Evolutionary conservation across 2,113 vertebrate species (phyloP), one percentile per base, ranked within the genome.

Genomic region (Phalacrocorax carbo): DNA sequence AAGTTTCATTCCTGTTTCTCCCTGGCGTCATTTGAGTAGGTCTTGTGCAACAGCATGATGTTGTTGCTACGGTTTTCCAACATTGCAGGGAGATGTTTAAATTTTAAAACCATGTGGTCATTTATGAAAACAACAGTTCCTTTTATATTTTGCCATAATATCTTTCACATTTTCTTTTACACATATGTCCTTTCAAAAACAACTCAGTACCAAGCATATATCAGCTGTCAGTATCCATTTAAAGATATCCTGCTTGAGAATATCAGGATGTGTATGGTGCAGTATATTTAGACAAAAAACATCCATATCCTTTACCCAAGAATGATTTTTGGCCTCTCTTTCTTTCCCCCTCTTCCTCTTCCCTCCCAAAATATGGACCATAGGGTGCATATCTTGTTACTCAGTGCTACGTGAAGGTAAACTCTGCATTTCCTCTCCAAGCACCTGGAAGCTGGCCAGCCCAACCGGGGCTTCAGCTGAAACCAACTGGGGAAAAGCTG

Each of bases 221-320:
- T 92, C 76, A 92, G 38, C 55, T 89, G 52, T 75, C 80, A 69
- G 77, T 42, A 76, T 79, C 61, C 57, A 92, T 93, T 96, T 94
- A 79, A 91, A 95, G 65, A 93, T 49, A 93, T 85, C 58, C 62
- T 91, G 62, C 62, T 70, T 89, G 79, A 96, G 60, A 94, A 81
- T 78, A 94, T 90, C 92, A 95, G 88, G 82, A 95, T 90, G 51
- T 85, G 49, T 62, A 73, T 32, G 13, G 36, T 82, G 27, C 19
- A 82, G 55, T 46, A 68, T 68, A 89, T 88, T 91, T 79, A 79
- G 73, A 87, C n/a, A 82, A 84, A 89, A 92, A 94, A 9, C 5
- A 75, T 68, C 20, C 57, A 23, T 91, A 82, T 89, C 44, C 36
- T 92, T 92, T 52, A 92, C 64, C 84, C 10, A 87, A 69, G 40